Conservation (phyloP, 2,888 invertebrate species). For the Sphinx pinastri region DNA sequence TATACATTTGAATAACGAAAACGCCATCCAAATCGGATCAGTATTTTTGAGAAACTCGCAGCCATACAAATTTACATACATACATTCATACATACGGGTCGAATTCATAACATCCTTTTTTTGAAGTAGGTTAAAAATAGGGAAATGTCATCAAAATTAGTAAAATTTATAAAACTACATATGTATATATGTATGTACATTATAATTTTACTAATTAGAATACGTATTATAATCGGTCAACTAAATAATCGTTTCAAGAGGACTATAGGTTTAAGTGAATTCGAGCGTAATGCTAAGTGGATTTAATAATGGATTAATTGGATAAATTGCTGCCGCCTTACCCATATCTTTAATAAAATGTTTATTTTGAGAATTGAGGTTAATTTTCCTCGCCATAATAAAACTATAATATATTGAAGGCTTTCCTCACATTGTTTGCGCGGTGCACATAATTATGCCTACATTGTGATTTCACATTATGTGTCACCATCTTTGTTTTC, state of each 20-base stretch:
- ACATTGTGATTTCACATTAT: not conserved
- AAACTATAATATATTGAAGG: not conserved
- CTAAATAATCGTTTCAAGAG: conserved; percentile 15
- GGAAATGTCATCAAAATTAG: too few relatives aligned
- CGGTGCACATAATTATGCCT: not conserved
- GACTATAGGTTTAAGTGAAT: conserved; percentile 23
- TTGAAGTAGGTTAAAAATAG: too few relatives aligned
- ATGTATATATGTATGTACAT: too few relatives aligned
- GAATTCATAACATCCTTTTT: too few relatives aligned
- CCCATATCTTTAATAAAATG: not conserved
- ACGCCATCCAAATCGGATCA: too few relatives aligned
- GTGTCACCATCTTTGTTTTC: not conserved
- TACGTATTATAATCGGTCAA: conserved; percentile 12
- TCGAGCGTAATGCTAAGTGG: conserved; percentile 25
- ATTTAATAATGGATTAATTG: conserved; percentile 22
- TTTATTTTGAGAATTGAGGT: not conserved
- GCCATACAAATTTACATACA: too few relatives aligned
- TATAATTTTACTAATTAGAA: not conserved
- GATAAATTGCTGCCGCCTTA: conserved; percentile 19
- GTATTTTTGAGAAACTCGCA: too few relatives aligned
- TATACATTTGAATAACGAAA: too few relatives aligned
- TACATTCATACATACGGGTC: too few relatives aligned
- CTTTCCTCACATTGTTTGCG: conserved; percentile 1
- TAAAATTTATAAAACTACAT: too few relatives aligned
- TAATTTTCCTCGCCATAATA: not conserved